Evolutionary conservation across 2,113 vertebrate species (phyloP).

Genomic region (Talpa occidentalis): DNA sequence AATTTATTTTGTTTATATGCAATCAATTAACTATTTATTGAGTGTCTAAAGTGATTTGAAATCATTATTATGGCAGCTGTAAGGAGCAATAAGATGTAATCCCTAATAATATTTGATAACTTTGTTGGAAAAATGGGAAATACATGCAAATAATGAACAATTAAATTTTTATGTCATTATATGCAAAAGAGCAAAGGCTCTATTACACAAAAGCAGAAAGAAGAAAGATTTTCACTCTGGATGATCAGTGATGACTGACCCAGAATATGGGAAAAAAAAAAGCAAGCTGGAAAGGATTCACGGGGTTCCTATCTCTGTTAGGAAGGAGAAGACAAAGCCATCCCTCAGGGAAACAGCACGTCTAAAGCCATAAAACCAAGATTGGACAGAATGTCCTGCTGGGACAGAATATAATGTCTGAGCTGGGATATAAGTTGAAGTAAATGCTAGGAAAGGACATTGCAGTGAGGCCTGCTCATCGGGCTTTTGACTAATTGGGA

Average conservation of each 20-base stretch:
- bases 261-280: not conserved
- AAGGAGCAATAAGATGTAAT: constrained; percentile 15
- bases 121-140: not conserved
- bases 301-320: not conserved
- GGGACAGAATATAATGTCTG: not conserved
- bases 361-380: not conserved
- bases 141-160: not conserved
- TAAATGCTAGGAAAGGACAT: not conserved
- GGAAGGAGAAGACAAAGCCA: not conserved
- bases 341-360: not conserved
- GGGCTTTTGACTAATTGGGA: not conserved
- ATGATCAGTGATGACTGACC: not conserved
- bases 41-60: not conserved
- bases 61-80: not conserved
- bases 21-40: constrained; percentile 36
- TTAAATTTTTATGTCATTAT: not conserved
- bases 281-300: not conserved
- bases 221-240: not conserved
- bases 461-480: not conserved
- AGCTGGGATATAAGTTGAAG: not conserved
- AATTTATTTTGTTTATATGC: constrained; percentile 48
- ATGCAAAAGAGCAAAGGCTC: constrained; percentile 15
- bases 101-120: constrained; percentile 16
- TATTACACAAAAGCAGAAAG: not conserved
- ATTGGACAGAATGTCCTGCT: not conserved